Conservation (phyloP, 2,888 invertebrate genomes). For the Drosophila leonis region DNA sequence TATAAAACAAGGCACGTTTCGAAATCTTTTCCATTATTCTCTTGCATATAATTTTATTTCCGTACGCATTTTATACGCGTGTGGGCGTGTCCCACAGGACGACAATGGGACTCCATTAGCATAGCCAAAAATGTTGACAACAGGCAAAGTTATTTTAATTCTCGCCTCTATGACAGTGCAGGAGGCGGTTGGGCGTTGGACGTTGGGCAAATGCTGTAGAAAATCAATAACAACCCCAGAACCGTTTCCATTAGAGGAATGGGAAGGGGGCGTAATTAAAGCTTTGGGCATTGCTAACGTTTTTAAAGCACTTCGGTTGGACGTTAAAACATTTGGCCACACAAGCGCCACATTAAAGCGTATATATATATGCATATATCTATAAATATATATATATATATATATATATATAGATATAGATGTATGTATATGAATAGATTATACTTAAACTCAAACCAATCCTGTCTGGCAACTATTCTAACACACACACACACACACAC, state of each 20-base stretch:
- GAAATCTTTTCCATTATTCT: slow-evolving; percentile 21
- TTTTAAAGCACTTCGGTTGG: slow-evolving; percentile 51
- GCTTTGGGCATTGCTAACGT: slow-evolving; percentile 39
- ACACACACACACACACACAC: slow-evolving; percentile 16
- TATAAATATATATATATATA: neutral
- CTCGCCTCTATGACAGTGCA: neutral
- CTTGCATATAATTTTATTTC: slow-evolving; percentile 53
- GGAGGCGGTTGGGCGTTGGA: neutral
- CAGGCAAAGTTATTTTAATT: slow-evolving; percentile 46
- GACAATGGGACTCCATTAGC: slow-evolving; percentile 72
- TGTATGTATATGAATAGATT: slow-evolving; percentile 1
- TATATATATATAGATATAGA: too few relatives aligned
- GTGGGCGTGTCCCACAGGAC: slow-evolving; percentile 51
- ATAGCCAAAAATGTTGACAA: slow-evolving; percentile 54
- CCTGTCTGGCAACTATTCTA: slow-evolving; percentile 62
- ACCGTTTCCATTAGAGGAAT: neutral
- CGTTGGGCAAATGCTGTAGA: slow-evolving; percentile 26
- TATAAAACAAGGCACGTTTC: slow-evolving; percentile 63
- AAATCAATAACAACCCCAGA: slow-evolving; percentile 68
- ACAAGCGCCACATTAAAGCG: slow-evolving; percentile 68
- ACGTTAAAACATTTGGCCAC: slow-evolving; percentile 64
- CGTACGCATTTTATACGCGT: slow-evolving; percentile 28
- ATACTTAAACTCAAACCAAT: slow-evolving; percentile 39
- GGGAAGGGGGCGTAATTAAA: slow-evolving; percentile 56
- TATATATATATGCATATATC: neutral